Conservation (phyloP, 2,113 vertebrate species). For the Narcine bancroftii region DNA sequence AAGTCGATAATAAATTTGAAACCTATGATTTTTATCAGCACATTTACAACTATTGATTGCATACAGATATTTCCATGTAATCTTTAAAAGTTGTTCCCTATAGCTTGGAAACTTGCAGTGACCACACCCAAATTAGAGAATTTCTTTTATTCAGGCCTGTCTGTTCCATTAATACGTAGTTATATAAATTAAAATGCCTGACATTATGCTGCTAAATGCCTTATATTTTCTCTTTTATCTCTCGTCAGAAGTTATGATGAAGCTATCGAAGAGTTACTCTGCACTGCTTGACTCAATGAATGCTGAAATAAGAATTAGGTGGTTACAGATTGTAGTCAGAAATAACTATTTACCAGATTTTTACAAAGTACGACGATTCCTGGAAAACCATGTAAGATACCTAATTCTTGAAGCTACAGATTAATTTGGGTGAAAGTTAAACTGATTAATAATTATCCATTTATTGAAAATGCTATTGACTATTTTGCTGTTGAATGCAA, state of each 20-base stretch:
- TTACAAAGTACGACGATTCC: constrained; percentile 78
- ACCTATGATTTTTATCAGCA: background rate
- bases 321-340: constrained; percentile 87
- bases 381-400: constrained; percentile 79
- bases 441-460: background rate
- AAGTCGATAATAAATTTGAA: background rate
- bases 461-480: background rate
- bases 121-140: background rate
- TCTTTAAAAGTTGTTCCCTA: background rate
- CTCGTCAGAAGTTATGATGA: constrained; percentile 70
- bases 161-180: background rate
- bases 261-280: constrained; percentile 76
- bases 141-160: background rate
- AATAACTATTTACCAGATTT: constrained; percentile 83
- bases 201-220: background rate
- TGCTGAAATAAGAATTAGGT: constrained; percentile 88
- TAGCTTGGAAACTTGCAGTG: background rate
- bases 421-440: background rate
- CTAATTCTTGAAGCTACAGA: background rate
- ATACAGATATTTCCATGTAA: background rate
- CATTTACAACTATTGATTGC: background rate
- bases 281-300: constrained; percentile 81
- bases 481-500: background rate
- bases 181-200: background rate
- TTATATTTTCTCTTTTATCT: constrained; percentile 7